Evolutionary conservation across 2,888 invertebrate genomes (phyloP).

Genomic region (Hetaerina titia): DNA sequence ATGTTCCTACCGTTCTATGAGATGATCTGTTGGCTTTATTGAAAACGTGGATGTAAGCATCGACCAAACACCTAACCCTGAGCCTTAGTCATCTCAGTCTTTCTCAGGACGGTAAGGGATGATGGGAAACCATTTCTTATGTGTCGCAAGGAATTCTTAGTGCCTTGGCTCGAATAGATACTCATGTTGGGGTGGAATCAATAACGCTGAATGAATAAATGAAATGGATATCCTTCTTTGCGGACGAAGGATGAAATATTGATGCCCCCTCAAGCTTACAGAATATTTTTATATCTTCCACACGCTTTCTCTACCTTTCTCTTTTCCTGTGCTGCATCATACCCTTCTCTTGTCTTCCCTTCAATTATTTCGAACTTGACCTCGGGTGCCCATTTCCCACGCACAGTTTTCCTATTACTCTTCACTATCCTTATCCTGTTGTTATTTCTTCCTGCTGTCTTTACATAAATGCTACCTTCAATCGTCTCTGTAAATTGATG

Average conservation of each 20-base stretch:
- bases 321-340: neutral
- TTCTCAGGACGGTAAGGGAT: neutral
- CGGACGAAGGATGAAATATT: conserved; percentile 43
- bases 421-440: neutral
- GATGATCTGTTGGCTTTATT: neutral
- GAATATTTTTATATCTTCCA: neutral
- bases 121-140: neutral
- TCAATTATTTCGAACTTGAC: neutral
- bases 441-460: neutral
- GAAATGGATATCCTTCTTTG: conserved; percentile 58
- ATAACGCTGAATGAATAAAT: conserved; percentile 57
- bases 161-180: neutral
- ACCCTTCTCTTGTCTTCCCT: neutral
- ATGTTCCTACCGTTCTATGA: neutral
- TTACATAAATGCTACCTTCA: neutral
- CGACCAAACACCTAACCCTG: neutral
- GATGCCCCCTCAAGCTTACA: neutral
- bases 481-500: neutral
- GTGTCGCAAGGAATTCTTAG: neutral
- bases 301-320: neutral
- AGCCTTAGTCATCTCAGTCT: neutral
- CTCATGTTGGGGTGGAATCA: conserved; percentile 42
- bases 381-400: neutral
- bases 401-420: neutral
- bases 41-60: neutral